Evolutionary conservation across 2,113 vertebrate species (phyloP).

Genomic region (Benitochromis conjunctus): DNA sequence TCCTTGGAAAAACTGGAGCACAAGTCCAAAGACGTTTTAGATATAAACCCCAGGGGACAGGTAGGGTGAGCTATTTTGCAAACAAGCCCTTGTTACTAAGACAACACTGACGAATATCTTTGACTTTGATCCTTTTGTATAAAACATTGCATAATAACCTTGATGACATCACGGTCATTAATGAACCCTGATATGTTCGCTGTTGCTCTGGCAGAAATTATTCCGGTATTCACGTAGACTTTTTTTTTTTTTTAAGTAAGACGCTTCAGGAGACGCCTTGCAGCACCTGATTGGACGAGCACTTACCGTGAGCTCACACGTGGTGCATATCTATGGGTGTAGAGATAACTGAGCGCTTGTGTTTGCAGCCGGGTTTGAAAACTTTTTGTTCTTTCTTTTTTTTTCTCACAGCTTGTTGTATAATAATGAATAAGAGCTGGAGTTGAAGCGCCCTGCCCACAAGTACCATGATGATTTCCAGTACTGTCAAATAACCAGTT

Average conservation of each 20-base stretch:
- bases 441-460: too few species aligned
- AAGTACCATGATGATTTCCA: too few species aligned
- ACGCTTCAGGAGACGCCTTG: background rate
- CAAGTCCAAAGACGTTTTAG: conserved; percentile 64
- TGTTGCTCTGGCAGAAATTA: background rate
- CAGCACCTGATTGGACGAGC: background rate
- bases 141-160: background rate
- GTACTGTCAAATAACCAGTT: background rate
- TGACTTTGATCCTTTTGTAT: background rate
- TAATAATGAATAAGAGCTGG: too few species aligned
- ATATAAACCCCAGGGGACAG: conserved; percentile 72
- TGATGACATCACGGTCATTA: background rate
- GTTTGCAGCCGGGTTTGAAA: background rate
- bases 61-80: conserved; percentile 10
- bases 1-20: conserved; percentile 73
- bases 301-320: background rate
- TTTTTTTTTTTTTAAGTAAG: background rate
- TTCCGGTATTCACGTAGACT: background rate
- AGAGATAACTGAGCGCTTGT: background rate
- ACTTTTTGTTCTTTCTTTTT: background rate
- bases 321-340: background rate
- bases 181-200: background rate
- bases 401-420: background rate
- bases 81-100: background rate
- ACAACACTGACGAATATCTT: background rate